Percentiles rank a stretch among this genome's conserved stretches.
These are phyloP conservation scores for Belgica antarctica DNA, from an alignment of 2,888 invertebrate genomes.

Conservation along the genomic window DNA sequence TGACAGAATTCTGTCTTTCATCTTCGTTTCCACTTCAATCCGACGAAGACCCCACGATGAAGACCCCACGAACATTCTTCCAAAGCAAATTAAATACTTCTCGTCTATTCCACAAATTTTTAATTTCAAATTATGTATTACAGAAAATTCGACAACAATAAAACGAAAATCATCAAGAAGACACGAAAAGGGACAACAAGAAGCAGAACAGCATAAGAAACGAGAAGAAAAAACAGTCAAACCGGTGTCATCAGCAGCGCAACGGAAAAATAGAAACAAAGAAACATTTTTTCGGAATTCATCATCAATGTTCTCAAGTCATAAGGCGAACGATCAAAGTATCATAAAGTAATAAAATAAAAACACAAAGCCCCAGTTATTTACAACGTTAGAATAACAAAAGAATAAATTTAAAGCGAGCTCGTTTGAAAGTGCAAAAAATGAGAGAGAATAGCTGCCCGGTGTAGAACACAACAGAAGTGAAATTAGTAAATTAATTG, in stretches of 20 bases:
- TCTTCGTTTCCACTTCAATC: too few relatives aligned
- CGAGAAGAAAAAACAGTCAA: neutral
- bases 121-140: neutral
- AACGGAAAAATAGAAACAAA: slow-evolving; percentile 13
- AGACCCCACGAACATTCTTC: too few relatives aligned
- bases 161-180: neutral
- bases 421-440: slow-evolving; percentile 19
- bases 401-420: neutral
- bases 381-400: slow-evolving; percentile 25
- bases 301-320: slow-evolving; percentile 18
- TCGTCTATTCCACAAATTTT: neutral
- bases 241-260: slow-evolving; percentile 24
- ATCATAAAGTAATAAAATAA: slow-evolving; percentile 16
- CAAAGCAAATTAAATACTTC: neutral
- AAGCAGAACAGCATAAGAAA: neutral
- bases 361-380: neutral
- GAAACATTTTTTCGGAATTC: slow-evolving; percentile 23
- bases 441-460: neutral
- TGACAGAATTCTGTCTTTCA: too few relatives aligned
- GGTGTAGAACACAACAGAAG: neutral
- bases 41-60: too few relatives aligned
- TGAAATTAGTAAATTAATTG: slow-evolving; percentile 12
- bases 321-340: neutral
- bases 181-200: neutral
- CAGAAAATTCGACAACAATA: slow-evolving; percentile 5